Conservation (phyloP, 2,113 vertebrate species). For the Choloepus hoffmanni region DNA sequence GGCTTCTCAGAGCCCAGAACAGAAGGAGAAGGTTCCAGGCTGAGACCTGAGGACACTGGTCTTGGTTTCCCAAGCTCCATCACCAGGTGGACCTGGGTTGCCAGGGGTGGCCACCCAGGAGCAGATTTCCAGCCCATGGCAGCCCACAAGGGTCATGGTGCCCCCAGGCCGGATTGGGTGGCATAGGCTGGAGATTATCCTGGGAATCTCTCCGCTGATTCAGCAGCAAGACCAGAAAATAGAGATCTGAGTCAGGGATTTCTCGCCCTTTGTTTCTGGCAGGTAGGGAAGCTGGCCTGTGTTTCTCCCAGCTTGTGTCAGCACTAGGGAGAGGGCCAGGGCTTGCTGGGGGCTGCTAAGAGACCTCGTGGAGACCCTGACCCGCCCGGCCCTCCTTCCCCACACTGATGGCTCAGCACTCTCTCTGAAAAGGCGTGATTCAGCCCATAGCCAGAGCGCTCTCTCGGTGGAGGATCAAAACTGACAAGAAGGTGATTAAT, state of each 20-base stretch:
- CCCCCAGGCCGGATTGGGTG: too few relatives aligned
- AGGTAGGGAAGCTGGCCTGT: not conserved
- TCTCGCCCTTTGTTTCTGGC: not conserved
- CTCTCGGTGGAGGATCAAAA: conserved; percentile 73
- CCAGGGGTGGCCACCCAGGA: not conserved
- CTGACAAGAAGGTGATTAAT: conserved; percentile 84
- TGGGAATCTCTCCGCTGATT: not conserved
- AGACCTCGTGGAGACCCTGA: not conserved
- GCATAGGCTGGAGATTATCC: not conserved
- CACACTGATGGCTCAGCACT: conserved; percentile 63
- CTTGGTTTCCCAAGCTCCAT: not conserved
- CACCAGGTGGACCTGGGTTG: not conserved
- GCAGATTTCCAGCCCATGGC: not conserved
- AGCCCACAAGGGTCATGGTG: not conserved
- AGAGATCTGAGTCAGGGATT: not conserved
- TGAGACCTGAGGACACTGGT: not conserved
- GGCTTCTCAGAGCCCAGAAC: not conserved
- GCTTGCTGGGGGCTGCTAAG: accelerated
- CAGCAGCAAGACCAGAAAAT: conserved; percentile 27
- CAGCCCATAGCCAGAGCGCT: conserved; percentile 72
- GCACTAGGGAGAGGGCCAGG: not conserved
- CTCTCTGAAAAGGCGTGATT: conserved; percentile 74
- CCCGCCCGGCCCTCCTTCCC: conserved; percentile 17
- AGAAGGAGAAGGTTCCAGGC: not conserved
- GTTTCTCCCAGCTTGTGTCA: not conserved